phyloP scores from a whole-genome alignment of 2,888 invertebrate genomes.

The Apamea epomidion region DNA sequence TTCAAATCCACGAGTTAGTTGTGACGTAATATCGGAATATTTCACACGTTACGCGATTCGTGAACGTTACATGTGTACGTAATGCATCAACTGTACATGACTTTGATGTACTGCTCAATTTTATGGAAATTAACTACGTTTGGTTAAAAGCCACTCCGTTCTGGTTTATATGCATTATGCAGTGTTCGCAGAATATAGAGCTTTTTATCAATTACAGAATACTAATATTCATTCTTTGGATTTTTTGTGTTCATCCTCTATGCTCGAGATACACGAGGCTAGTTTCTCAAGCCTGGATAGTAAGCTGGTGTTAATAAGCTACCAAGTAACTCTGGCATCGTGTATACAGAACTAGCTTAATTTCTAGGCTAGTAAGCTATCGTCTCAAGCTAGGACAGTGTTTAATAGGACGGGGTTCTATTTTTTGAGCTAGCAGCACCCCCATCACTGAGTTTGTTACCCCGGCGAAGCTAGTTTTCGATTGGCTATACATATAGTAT shows the following conservation, averaged over 20 bases:
- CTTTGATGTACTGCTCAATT: conserved; percentile 47
- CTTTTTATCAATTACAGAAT: conserved; percentile 21
- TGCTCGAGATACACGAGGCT: no score
- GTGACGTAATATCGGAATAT: conserved; percentile 57
- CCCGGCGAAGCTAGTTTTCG: no score
- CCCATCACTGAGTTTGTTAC: no score
- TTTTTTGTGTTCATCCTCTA: neutral
- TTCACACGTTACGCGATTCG: conserved; percentile 52
- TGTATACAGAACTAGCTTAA: no score
- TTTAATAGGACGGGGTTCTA: no score
- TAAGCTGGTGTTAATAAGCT: no score
- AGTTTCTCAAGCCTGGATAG: no score
- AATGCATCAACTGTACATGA: conserved; percentile 44
- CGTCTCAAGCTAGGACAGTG: no score
- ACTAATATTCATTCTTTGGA: neutral
- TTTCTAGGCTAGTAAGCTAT: no score
- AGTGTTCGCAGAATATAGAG: conserved; percentile 21
- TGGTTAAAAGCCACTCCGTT: conserved; percentile 36
- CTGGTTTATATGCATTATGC: conserved; percentile 14
- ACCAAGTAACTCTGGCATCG: no score
- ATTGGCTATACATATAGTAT: no score
- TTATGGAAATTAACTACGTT: conserved; percentile 51
- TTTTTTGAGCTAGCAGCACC: no score
- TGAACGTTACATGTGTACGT: conserved; percentile 46
- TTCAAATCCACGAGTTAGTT: conserved; percentile 31